phyloP scores from a whole-genome alignment of 2,888 invertebrate species.

The Clunio marinus region DNA sequence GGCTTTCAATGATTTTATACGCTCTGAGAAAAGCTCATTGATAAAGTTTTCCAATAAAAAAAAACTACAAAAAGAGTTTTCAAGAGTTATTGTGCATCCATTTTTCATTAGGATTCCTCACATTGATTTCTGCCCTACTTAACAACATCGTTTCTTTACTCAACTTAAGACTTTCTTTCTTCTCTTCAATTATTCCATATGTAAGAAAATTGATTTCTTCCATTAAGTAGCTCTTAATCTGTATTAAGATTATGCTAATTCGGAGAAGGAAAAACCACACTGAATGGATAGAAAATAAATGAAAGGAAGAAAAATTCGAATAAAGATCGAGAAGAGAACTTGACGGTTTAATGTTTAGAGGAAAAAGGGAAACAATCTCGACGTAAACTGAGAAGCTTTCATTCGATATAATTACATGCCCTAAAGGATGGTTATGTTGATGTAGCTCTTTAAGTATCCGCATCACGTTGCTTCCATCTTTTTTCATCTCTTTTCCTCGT shows the following conservation, averaged over 20 bases:
- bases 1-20: no score
- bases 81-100: not conserved
- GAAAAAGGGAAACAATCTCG: slow-evolving; percentile 5
- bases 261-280: not conserved
- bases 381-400: slow-evolving; percentile 9
- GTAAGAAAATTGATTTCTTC: not conserved
- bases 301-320: slow-evolving; percentile 1
- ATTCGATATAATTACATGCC: slow-evolving; percentile 23
- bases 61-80: not conserved
- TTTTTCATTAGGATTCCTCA: not conserved
- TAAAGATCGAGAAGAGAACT: no score
- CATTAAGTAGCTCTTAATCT: slow-evolving; percentile 13
- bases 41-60: slow-evolving; percentile 5
- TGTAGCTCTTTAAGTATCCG: not conserved
- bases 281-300: no score
- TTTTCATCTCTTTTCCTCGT: not conserved
- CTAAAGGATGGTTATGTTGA: slow-evolving; percentile 13
- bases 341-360: not conserved
- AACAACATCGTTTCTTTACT: slow-evolving; percentile 3
- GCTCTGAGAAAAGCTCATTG: not conserved
- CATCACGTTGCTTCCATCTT: slow-evolving; percentile 17
- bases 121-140: not conserved
- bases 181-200: no score
- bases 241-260: slow-evolving; percentile 18
- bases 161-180: not conserved